Evolutionary conservation across 1,140 invertebrate genomes (phyloP).

Genomic region (Heterodera carotae): DNA sequence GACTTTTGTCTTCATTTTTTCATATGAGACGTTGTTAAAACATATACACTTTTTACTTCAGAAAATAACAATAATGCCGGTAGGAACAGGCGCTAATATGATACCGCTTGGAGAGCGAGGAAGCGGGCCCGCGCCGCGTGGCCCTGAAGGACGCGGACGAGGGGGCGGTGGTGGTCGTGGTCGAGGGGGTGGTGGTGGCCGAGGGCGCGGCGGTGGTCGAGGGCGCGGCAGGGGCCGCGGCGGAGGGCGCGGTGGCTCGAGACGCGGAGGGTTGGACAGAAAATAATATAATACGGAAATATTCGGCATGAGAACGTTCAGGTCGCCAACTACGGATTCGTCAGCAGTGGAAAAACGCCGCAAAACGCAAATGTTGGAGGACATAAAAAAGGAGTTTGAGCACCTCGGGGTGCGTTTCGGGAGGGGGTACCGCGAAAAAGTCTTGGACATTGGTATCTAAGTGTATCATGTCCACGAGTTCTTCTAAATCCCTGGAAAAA

Average conservation of each 20-base stretch:
- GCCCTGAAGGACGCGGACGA: neutral
- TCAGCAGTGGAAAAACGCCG: conserved; percentile 22
- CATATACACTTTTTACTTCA: no score
- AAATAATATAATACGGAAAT: neutral
- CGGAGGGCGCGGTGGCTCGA: conserved; percentile 7
- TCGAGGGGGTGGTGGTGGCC: neutral
- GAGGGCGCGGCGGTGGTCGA: conserved; percentile 6
- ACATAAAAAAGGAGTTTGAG: conserved; percentile 27
- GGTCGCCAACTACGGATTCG: conserved; percentile 10
- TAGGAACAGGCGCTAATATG: conserved; percentile 5
- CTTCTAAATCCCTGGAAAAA: no score
- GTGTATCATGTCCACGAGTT: no score
- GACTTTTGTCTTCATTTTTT: no score
- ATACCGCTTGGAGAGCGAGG: conserved; percentile 22
- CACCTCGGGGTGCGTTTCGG: neutral
- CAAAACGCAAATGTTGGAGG: conserved; percentile 17
- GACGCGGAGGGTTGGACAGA: neutral
- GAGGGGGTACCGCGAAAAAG: no score
- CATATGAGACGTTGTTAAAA: no score
- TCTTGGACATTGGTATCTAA: no score
- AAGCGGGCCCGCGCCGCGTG: neutral
- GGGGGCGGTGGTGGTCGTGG: neutral
- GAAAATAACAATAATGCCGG: neutral
- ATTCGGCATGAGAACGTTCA: neutral
- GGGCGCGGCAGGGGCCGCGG: conserved; percentile 13